These are phyloP conservation scores for Cantharis lateralis DNA, from an alignment of 2,888 invertebrate genomes.

Conservation along the genomic window DNA sequence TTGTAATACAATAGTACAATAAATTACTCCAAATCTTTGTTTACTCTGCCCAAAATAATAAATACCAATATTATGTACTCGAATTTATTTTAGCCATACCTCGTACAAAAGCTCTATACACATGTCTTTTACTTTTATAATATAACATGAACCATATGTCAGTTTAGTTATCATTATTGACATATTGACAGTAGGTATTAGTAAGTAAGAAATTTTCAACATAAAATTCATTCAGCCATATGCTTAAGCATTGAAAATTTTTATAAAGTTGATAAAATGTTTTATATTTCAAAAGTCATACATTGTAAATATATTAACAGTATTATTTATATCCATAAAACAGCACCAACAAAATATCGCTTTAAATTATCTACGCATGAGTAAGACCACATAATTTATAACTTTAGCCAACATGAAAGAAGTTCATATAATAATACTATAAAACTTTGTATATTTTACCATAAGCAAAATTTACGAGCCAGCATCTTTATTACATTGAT, in stretches of 20 bases:
- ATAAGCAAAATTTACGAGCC: slow-evolving; percentile 42
- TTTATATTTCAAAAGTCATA: background rate
- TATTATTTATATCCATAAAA: slow-evolving; percentile 1
- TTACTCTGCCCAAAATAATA: too few relatives aligned
- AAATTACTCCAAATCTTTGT: too few relatives aligned
- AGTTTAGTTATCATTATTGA: background rate
- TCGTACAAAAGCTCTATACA: too few relatives aligned
- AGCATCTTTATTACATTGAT: slow-evolving; percentile 41
- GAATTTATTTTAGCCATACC: too few relatives aligned
- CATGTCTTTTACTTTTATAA: too few relatives aligned
- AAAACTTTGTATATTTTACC: slow-evolving; percentile 45
- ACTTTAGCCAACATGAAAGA: slow-evolving; percentile 38
- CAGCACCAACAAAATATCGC: slow-evolving; percentile 1
- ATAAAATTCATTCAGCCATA: background rate
- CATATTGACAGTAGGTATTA: background rate
- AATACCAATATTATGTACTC: too few relatives aligned
- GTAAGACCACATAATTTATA: slow-evolving; percentile 31
- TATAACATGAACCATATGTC: background rate
- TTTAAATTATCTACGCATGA: slow-evolving; percentile 5
- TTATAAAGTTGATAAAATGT: background rate
- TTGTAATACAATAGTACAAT: too few relatives aligned
- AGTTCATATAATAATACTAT: slow-evolving; percentile 44
- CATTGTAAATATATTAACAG: background rate
- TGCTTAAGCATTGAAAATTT: background rate
- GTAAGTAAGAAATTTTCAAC: background rate